A percentile compares a stretch with the other conserved stretches of the same genome.
Conservation (phyloP, 2,113 vertebrate genomes). For the Clupea harengus region DNA sequence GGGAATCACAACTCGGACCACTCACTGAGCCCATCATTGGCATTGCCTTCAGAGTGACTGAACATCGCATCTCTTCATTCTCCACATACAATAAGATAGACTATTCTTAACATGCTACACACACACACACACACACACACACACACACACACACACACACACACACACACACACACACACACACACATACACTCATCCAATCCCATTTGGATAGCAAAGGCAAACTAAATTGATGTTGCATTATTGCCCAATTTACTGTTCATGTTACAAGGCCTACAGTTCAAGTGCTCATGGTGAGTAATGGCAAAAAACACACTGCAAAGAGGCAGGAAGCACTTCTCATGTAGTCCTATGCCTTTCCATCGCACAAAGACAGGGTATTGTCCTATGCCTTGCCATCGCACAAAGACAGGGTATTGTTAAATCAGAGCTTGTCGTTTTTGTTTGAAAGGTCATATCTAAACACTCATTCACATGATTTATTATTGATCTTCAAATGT, state of each 20-base stretch:
- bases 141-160: not conserved
- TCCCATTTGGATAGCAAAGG: not conserved
- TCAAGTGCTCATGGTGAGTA: not conserved
- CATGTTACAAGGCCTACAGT: not conserved
- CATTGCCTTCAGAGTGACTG: not conserved
- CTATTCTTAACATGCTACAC: not conserved
- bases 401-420: not conserved
- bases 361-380: not conserved
- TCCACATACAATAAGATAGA: not conserved
- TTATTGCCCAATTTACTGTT: constrained; percentile 1
- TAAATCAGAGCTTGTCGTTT: not conserved
- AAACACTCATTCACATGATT: not conserved
- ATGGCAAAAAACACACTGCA: not conserved
- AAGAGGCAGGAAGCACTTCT: not conserved
- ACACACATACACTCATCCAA: not conserved
- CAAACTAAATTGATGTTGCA: not conserved
- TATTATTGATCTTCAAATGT: not conserved
- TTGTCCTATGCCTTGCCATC: not conserved
- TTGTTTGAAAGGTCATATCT: not conserved
- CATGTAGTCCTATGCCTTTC: not conserved
- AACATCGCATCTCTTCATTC: not conserved
- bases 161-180: not conserved
- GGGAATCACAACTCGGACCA: not conserved
- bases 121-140: not conserved
- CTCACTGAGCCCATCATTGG: not conserved